Percentiles rank a stretch among this genome's conserved stretches.
phyloP scores from a whole-genome alignment of 2,888 invertebrate genomes.

The Synergus gifuensis region DNA sequence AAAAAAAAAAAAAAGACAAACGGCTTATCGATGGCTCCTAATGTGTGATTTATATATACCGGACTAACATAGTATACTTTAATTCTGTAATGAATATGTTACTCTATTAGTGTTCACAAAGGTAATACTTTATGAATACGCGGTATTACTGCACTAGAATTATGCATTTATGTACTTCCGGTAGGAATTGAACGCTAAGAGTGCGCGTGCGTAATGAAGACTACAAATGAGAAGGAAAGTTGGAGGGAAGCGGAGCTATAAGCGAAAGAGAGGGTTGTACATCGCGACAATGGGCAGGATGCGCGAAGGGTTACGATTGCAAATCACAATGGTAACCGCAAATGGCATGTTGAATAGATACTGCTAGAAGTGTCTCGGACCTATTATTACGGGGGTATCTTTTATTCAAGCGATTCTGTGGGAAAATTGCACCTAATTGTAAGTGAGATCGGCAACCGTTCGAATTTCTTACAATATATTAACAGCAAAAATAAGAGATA shows the following conservation, averaged over 20 bases:
- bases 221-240: constrained; percentile 44
- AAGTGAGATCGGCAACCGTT: constrained; percentile 11
- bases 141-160: constrained; percentile 32
- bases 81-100: no score
- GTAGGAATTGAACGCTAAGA: constrained; percentile 35
- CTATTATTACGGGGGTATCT: constrained; percentile 67
- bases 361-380: constrained; percentile 62
- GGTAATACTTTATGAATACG: no score
- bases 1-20: no score
- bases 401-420: constrained; percentile 57
- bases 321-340: constrained; percentile 76
- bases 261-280: constrained; percentile 27
- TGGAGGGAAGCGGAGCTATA: constrained; percentile 2
- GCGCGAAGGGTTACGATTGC: constrained; percentile 71
- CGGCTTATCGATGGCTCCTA: no score
- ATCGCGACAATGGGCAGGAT: constrained; percentile 74
- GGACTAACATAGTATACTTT: no score
- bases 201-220: background rate
- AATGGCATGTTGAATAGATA: constrained; percentile 72
- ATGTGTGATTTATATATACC: no score
- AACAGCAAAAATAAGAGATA: background rate
- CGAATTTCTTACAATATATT: constrained; percentile 27
- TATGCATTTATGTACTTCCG: constrained; percentile 49
- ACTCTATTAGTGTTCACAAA: no score
- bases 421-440: constrained; percentile 46